Evolutionary conservation across 1,140 invertebrate species (phyloP).

Genomic region (Drosophila athabasca): DNA sequence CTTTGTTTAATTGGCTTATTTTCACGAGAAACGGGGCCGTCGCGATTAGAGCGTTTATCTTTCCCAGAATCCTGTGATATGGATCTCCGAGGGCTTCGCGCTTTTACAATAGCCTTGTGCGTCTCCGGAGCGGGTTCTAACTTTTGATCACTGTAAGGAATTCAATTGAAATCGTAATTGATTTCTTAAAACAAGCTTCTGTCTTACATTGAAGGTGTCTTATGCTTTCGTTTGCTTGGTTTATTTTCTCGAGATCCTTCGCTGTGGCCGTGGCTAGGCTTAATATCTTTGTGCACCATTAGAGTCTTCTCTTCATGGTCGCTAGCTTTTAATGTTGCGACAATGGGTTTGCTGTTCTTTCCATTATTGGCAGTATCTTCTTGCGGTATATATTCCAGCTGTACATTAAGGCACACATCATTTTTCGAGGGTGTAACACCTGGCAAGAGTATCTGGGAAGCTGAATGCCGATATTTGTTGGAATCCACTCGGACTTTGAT

Average conservation of each 20-base stretch:
- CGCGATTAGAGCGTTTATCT: background rate
- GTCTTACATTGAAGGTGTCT: constrained; percentile 2
- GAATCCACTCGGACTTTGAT: constrained; percentile 41
- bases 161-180: too few species aligned
- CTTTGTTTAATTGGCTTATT: background rate
- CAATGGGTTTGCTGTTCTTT: constrained; percentile 4
- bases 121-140: background rate
- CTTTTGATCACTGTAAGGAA: background rate
- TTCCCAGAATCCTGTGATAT: background rate
- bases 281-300: background rate
- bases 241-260: background rate
- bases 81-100: too few species aligned
- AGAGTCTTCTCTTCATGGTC: too few species aligned
- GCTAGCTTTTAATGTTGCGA: too few species aligned
- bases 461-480: constrained; percentile 3
- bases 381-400: constrained; percentile 39
- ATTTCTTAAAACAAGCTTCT: too few species aligned
- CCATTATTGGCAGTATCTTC: constrained; percentile 11
- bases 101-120: background rate
- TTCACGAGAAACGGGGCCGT: background rate
- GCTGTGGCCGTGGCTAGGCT: too few species aligned
- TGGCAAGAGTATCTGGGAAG: constrained; percentile 5
- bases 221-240: background rate
- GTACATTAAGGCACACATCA: constrained; percentile 35
- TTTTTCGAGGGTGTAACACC: background rate